Evolutionary conservation across 1,140 invertebrate species (phyloP), one percentile per base, ranked within the genome.

Genomic region (Triops cancriformis): DNA sequence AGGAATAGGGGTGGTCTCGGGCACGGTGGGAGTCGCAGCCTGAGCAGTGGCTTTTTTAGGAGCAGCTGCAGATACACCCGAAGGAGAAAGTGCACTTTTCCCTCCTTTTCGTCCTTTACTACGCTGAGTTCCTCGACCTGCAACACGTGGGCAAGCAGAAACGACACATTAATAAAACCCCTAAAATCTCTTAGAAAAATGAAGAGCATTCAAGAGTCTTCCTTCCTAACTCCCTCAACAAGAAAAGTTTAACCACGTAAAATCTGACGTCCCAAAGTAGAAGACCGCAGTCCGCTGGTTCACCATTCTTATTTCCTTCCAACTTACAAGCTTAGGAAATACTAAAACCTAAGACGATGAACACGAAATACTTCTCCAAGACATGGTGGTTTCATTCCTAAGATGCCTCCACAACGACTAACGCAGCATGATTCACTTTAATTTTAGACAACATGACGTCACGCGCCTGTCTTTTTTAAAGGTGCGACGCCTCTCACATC

Each of bases 91-190:
- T 2, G 51, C n/a, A 64, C 51, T 64, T 64, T 64, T 64, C 51
- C 51, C 51, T 64, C 51, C 51, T 64, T 64, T 64, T 14, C 51
- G 51, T 64, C 51, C 51, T 64, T 9, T 64, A 64, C n/a, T 64
- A 64, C 51, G 51, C 23, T 64, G 51, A 23, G 51, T 64, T 64
- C 51, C 51, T 64, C 51, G 51, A 64, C 51, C 51, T 64, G 7
- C 23, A 64, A 64, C 51, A 64, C 51, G 18, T 64, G 6, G 43
- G 4, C 1, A 45, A 10, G 23, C 14, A 64, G 23, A 23, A 64
- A 64, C 14, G 6, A 64, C 10, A 64, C n/a, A 64, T 0, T 7
- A 64, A 18, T 6, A 64, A n/a, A 18, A 64, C 51, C 18, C 14
- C 18, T 45, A 11, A 5, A 45, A 45, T 5, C n/a, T n/a, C n/a